Conservation (phyloP, 2,113 vertebrate species). For the Stigmatopora argus region DNA sequence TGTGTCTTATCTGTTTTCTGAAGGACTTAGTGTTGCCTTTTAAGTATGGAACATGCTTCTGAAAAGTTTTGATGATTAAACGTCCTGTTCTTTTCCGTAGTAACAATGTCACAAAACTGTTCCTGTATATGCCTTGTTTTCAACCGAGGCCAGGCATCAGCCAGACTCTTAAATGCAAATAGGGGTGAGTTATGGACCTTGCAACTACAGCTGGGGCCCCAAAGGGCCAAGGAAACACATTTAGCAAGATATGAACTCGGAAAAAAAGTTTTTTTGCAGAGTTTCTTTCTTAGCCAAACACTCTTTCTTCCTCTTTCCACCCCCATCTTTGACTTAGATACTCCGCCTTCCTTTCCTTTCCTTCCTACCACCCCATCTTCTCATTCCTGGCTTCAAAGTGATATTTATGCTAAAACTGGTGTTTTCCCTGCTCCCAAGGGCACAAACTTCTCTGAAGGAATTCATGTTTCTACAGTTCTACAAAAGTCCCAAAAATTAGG, state of each 20-base stretch:
- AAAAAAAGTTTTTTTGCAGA: conserved; percentile 52
- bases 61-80: not conserved
- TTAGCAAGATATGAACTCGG: conserved; percentile 38
- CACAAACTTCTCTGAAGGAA: conserved; percentile 56
- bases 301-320: conserved; percentile 17
- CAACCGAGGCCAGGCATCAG: conserved; percentile 16
- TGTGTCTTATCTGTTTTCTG: no score
- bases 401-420: conserved; percentile 73
- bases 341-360: conserved; percentile 11
- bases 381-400: conserved; percentile 73
- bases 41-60: not conserved
- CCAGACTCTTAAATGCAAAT: conserved; percentile 31
- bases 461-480: conserved; percentile 45
- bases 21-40: no score
- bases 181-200: conserved; percentile 38
- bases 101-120: no score
- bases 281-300: conserved; percentile 39
- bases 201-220: conserved; percentile 31
- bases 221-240: conserved; percentile 30
- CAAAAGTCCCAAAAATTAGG: conserved; percentile 19
- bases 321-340: conserved; percentile 22
- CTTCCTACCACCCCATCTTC: conserved; percentile 17
- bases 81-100: no score
- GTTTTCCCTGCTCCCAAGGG: conserved; percentile 67
- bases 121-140: conserved; percentile 10